phyloP scores from a whole-genome alignment of 2,113 vertebrate species.

The Eurystomus gularis region DNA sequence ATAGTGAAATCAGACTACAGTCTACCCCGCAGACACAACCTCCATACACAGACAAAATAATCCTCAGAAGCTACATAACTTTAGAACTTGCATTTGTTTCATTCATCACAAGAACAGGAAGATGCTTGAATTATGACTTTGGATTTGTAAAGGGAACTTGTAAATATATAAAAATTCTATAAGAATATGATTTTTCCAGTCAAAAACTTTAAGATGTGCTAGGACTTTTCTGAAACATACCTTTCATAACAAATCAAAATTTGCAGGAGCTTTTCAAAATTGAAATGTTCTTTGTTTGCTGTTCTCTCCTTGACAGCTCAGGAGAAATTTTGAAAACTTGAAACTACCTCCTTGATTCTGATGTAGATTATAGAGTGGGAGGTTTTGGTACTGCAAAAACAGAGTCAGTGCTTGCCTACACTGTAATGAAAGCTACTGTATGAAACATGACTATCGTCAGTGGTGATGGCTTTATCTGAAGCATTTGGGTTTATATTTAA shows the following conservation, averaged over 20 bases:
- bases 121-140: background rate
- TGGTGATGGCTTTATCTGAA: constrained; percentile 26
- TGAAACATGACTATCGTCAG: constrained; percentile 43
- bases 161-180: background rate
- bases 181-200: background rate
- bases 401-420: constrained; percentile 43
- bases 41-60: background rate
- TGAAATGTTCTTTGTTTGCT: background rate
- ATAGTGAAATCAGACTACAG: background rate
- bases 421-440: constrained; percentile 9
- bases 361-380: constrained; percentile 54
- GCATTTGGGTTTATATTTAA: constrained; percentile 14
- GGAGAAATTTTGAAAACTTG: constrained; percentile 21
- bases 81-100: background rate
- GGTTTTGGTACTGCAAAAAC: constrained; percentile 32
- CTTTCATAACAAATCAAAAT: constrained; percentile 1
- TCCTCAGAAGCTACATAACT: background rate
- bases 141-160: background rate
- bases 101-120: background rate
- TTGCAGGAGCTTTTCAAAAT: background rate
- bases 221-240: background rate
- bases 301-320: constrained; percentile 9
- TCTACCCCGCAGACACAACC: background rate
- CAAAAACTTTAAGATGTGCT: background rate
- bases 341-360: background rate